These are phyloP conservation scores for Drosophila fulvimacula DNA, from an alignment of 2,888 invertebrate species.

Conservation along the genomic window DNA sequence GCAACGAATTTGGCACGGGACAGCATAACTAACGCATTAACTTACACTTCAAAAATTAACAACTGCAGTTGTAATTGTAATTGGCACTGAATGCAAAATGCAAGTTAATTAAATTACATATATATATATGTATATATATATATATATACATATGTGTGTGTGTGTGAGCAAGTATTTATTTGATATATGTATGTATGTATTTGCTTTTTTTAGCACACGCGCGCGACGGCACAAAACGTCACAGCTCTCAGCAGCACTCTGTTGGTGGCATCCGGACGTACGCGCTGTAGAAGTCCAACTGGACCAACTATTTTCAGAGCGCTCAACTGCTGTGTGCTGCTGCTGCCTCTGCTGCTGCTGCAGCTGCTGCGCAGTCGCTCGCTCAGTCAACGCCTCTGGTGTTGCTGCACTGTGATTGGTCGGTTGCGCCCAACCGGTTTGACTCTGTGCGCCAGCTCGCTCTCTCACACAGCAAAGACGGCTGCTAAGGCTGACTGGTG, in stretches of 20 bases:
- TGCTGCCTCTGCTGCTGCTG: slow-evolving; percentile 43
- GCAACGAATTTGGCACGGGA: slow-evolving; percentile 49
- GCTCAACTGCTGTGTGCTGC: slow-evolving; percentile 20
- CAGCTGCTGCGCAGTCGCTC: slow-evolving; percentile 58
- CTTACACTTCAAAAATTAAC: slow-evolving; percentile 44
- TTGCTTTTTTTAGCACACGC: slow-evolving; percentile 23
- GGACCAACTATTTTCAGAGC: slow-evolving; percentile 60
- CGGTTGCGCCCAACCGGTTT: slow-evolving; percentile 60
- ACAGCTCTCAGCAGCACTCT: slow-evolving; percentile 45
- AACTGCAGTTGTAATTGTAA: slow-evolving; percentile 38
- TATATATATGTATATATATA: not conserved
- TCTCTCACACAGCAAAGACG: slow-evolving; percentile 17
- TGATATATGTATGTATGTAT: slow-evolving; percentile 7
- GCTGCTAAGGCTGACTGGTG: slow-evolving; percentile 10
- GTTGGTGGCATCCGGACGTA: slow-evolving; percentile 77
- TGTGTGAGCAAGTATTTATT: slow-evolving; percentile 24
- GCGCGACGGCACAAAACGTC: slow-evolving; percentile 48
- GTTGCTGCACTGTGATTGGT: slow-evolving; percentile 51
- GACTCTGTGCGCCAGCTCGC: slow-evolving; percentile 32
- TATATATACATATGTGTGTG: not conserved
- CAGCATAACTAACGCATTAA: slow-evolving; percentile 45
- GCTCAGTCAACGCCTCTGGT: slow-evolving; percentile 65
- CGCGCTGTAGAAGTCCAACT: slow-evolving; percentile 81
- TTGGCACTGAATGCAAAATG: slow-evolving; percentile 42
- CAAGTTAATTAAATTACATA: slow-evolving; percentile 51